Percentiles rank a stretch among this genome's conserved stretches.
These are phyloP conservation scores for Eristalinus aeneus DNA, from an alignment of 2,888 invertebrate species.

Conservation along the genomic window DNA sequence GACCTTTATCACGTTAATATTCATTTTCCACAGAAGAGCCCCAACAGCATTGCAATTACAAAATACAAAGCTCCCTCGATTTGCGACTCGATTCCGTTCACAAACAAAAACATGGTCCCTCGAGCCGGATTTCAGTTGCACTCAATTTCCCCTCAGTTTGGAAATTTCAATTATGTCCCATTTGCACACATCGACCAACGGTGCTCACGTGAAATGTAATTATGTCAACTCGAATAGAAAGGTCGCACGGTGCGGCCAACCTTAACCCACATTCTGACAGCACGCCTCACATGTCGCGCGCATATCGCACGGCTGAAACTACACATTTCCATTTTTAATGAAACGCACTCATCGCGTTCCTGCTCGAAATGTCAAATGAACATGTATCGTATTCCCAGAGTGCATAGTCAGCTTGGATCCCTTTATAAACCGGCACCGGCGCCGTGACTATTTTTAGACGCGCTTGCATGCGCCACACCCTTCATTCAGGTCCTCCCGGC, in stretches of 20 bases:
- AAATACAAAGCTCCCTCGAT: no score
- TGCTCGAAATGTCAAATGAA: conserved; percentile 15
- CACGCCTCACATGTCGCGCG: neutral
- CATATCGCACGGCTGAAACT: neutral
- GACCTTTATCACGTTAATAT: no score
- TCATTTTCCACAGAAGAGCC: no score
- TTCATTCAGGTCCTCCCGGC: neutral
- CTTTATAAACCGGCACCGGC: neutral
- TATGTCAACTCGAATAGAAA: neutral
- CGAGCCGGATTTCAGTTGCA: neutral
- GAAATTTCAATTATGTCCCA: neutral
- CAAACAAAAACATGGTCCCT: no score
- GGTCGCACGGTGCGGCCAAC: neutral
- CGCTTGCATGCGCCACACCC: neutral
- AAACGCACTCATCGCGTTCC: neutral
- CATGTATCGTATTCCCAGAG: neutral
- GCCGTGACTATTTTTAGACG: conserved; percentile 6
- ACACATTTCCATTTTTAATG: neutral
- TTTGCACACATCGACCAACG: no score
- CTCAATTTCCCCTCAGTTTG: neutral
- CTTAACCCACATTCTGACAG: conserved; percentile 13
- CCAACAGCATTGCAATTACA: no score
- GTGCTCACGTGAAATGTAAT: neutral
- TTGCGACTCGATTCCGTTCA: no score
- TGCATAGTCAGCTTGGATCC: neutral